A percentile compares a stretch with the other conserved stretches of the same genome.
These are phyloP conservation scores for Chrysogorgia sp. DNA, from an alignment of 92 coral and sea anemone species.

Conservation along the genomic window DNA sequence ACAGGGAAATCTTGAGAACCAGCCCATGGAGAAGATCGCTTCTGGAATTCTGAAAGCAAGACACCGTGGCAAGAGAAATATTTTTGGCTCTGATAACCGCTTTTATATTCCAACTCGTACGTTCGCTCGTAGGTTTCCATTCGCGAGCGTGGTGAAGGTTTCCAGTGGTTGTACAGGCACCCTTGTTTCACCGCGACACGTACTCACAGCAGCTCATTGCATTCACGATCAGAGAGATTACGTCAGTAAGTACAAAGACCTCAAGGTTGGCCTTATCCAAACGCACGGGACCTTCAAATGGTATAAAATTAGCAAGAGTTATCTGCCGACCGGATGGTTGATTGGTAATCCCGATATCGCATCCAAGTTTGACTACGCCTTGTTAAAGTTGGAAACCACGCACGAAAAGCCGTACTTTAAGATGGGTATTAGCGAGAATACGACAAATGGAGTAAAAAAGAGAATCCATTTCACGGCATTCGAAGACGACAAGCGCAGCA, in stretches of 20 bases:
- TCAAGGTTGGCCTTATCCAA: slow-evolving; percentile 70
- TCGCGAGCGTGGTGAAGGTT: slow-evolving; percentile 71
- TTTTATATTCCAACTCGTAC: slow-evolving; percentile 45
- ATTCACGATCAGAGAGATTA: slow-evolving; percentile 83
- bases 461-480: slow-evolving; percentile 90
- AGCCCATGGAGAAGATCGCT: background rate
- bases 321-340: slow-evolving; percentile 80
- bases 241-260: slow-evolving; percentile 65
- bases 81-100: slow-evolving; percentile 59
- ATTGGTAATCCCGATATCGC: slow-evolving; percentile 77
- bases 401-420: slow-evolving; percentile 75
- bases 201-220: slow-evolving; percentile 91
- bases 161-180: slow-evolving; percentile 95
- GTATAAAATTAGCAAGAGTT: slow-evolving; percentile 59
- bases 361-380: slow-evolving; percentile 81
- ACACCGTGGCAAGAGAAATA: slow-evolving; percentile 56
- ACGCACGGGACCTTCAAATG: slow-evolving; percentile 62
- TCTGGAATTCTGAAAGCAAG: background rate
- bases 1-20: background rate
- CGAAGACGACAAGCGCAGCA: slow-evolving; percentile 85
- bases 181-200: slow-evolving; percentile 81
- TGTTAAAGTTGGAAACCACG: slow-evolving; percentile 65
- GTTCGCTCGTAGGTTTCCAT: slow-evolving; percentile 73
- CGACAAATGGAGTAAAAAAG: slow-evolving; percentile 54
- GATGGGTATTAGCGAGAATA: slow-evolving; percentile 72